These are phyloP conservation scores for Cichladusa arquata DNA, from an alignment of 2,113 vertebrate species.

Conservation along the genomic window DNA sequence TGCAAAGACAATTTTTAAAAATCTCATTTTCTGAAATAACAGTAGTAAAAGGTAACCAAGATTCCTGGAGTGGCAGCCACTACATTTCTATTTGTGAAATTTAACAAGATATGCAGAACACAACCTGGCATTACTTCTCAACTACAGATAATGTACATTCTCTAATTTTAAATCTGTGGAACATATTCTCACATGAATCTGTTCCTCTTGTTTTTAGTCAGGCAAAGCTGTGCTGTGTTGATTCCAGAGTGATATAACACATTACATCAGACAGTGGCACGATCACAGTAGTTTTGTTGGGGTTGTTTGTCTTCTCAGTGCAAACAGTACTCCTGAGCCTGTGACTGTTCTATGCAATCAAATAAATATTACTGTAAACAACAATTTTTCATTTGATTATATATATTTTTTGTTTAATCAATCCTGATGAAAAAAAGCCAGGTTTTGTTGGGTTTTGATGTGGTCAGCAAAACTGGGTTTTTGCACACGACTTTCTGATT, in stretches of 20 bases:
- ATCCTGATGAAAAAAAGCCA: background rate
- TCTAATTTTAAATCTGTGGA: background rate
- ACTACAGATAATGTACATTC: background rate
- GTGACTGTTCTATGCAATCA: background rate
- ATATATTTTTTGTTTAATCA: background rate
- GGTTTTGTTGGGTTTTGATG: background rate
- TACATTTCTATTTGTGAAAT: background rate
- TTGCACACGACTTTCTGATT: background rate
- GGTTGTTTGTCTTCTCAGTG: background rate
- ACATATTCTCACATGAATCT: background rate
- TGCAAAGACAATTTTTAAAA: background rate
- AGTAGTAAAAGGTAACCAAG: background rate
- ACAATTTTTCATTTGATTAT: background rate
- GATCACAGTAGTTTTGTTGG: background rate
- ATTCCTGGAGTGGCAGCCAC: background rate
- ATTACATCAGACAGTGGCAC: background rate
- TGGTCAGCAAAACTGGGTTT: background rate
- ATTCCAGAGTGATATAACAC: background rate
- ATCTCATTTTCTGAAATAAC: background rate
- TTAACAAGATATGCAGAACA: background rate
- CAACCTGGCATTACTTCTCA: background rate
- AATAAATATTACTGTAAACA: background rate
- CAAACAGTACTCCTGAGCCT: background rate
- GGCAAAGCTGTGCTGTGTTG: background rate
- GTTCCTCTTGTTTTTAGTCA: background rate